Base-by-base conservation (phyloP, 2,888 invertebrate genomes). In the Lasius fuliginosus region DNA sequence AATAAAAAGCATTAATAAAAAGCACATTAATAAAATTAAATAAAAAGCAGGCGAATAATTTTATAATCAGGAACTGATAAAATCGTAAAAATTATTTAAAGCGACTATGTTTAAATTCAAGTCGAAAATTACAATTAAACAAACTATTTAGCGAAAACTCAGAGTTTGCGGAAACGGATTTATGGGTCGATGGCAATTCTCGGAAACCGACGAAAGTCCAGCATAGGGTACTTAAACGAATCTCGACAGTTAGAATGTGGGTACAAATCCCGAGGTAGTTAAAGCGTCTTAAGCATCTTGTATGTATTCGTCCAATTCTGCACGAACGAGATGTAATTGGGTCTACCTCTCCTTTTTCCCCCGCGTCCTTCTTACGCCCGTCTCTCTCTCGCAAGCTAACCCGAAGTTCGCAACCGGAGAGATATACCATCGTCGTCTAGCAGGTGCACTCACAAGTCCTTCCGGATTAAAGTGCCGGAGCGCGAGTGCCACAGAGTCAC, bases 311-410 rank as follows among this genome's bases (percentile, higher is more conserved):
- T 85, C 84, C 85, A 86, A 90, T 89, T 89, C 83, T 82, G 56
- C 71, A 86, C 84, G 84, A 91, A 90, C 91, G 87, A 87, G 89
- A 89, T 91, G 91, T 91, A 91, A 91, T 91, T 91, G 92, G 90
- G 87, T 92, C 92, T 88, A 85, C 83, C 53, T 53, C 53, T 53
- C 8, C n/a, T 53, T n/a, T 8, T 8, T n/a, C n/a, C 64, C 84
- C 71, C 82, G 64, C 73, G 65, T 67, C 73, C 40, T 11, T 23
- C 42, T 33, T 42, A 69, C 58, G 9, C 46, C 33, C 58, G 5
- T 62, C 64, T 27, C 68, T 77, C 69, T 79, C 69, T 76, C 82
- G 64, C 84, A 58, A 86, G 84, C 77, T 42, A 77, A 56, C 67
- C 73, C 83, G n/a, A 49, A 81, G 62, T 83, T 84, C 75, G 68